Evolutionary conservation across 2,113 vertebrate genomes (phyloP), one percentile per base, ranked within the genome.

Genomic region (Eurypyga helias): DNA sequence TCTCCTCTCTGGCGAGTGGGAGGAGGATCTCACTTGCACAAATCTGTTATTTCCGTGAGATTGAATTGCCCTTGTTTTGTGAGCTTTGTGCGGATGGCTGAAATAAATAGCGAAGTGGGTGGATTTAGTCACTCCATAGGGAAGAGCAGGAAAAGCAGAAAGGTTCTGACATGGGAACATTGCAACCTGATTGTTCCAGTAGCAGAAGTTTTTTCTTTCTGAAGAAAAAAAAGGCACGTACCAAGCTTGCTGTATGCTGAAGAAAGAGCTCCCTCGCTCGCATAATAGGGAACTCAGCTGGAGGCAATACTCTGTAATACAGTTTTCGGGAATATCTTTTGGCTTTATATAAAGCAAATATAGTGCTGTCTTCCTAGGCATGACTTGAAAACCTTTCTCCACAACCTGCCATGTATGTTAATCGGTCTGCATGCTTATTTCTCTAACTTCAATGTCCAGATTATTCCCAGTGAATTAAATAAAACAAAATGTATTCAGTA

Each of bases 131-230:
- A 52, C 55, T 92, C 64, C 33, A 41, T 52, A 46, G 55, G 36
- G 65, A 96, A 91, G 45, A 93, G 77, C 43, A 89, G 52, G 77
- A 89, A 91, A 96, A 81, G 81, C 83, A 94, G 8, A 91, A 94
- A 72, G 83, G 31, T 89, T 95, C 91, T 93, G 73, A 77, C n/a
- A 93, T 49, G 81, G 83, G 94, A 96, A 95, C 92, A 95, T 93
- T 0, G 0, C 86, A 97, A 87, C 89, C 89, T 87, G 77, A 87
- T 93, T 96, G 92, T 87, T 92, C 85, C 77, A 92, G 89, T 36
- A 89, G 88, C 92, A 93, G 58, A 54, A 70, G 17, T 7, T 29
- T 80, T 93, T 87, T 89, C 62, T 16, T 85, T 79, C 58, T 54
- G 49, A 76, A 83, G 41, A 17, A 70, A 81, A 84, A 65, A 20